phyloP scores from a whole-genome alignment of 1,140 invertebrate species.

The Telenomus remus region DNA sequence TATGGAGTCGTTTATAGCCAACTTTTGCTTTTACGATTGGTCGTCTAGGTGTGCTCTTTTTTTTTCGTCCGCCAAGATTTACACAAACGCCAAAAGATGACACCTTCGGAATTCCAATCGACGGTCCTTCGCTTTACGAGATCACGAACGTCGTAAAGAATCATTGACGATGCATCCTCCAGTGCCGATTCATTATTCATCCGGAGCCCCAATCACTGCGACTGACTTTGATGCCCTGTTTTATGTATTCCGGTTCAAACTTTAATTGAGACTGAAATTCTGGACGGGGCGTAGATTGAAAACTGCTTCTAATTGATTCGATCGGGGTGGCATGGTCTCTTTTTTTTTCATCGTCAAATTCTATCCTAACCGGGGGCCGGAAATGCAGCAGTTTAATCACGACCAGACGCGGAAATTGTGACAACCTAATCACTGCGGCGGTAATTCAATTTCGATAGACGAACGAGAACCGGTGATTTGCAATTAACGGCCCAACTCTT shows the following conservation, averaged over 20 bases:
- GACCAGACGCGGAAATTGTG: slow-evolving; percentile 38
- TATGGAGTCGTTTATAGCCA: slow-evolving; percentile 48
- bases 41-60: slow-evolving; percentile 21
- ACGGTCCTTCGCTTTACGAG: slow-evolving; percentile 17
- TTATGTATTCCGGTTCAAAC: no score
- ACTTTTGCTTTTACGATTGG: slow-evolving; percentile 42
- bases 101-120: slow-evolving; percentile 28
- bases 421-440: slow-evolving; percentile 32
- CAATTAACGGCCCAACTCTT: slow-evolving; percentile 11
- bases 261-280: no score
- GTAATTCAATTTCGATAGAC: slow-evolving; percentile 16
- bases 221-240: no score
- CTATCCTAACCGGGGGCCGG: slow-evolving; percentile 12
- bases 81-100: slow-evolving; percentile 38
- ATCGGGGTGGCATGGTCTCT: background rate
- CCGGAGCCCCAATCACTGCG: no score
- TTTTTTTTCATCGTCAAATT: slow-evolving; percentile 30
- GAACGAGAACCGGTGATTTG: slow-evolving; percentile 10
- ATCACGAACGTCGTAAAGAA: slow-evolving; percentile 25
- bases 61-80: slow-evolving; percentile 26
- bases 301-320: background rate
- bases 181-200: no score
- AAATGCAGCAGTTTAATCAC: slow-evolving; percentile 37
- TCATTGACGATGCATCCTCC: slow-evolving; percentile 6
- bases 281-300: no score